These are phyloP conservation scores for Neoaliturus tenellus DNA, from an alignment of 2,888 invertebrate species.

Conservation along the genomic window DNA sequence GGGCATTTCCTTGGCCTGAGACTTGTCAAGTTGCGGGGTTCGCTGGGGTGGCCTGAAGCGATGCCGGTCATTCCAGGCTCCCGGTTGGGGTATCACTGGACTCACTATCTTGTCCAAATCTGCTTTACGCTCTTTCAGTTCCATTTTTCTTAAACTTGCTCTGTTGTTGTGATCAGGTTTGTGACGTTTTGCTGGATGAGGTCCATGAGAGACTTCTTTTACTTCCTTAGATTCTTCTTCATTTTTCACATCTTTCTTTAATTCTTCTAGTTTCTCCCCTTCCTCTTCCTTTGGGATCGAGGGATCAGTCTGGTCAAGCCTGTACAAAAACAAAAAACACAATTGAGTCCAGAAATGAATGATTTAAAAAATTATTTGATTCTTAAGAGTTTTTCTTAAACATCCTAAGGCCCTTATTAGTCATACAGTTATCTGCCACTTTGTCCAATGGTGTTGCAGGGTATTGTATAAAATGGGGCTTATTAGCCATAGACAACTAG, in stretches of 20 bases:
- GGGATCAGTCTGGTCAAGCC: neutral
- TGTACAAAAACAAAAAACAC: slow-evolving; percentile 63
- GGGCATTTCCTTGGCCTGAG: slow-evolving; percentile 73
- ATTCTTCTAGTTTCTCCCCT: neutral
- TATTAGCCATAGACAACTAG: no score
- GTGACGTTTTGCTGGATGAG: slow-evolving; percentile 12
- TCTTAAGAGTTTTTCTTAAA: no score
- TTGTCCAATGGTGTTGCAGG: no score
- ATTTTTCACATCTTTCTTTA: neutral
- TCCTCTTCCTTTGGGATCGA: neutral
- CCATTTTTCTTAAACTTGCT: slow-evolving; percentile 41
- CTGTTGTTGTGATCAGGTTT: slow-evolving; percentile 45
- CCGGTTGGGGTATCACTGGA: slow-evolving; percentile 93
- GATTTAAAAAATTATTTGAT: no score
- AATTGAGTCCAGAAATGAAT: no score
- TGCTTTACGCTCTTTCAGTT: slow-evolving; percentile 74
- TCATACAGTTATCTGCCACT: no score
- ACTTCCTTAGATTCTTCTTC: neutral
- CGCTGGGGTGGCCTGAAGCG: slow-evolving; percentile 63
- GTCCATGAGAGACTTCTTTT: slow-evolving; percentile 16
- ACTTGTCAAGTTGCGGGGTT: slow-evolving; percentile 61
- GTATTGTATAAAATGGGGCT: no score
- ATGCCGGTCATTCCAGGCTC: slow-evolving; percentile 74
- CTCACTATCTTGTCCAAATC: slow-evolving; percentile 93
- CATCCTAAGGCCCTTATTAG: no score